These are phyloP conservation scores for Scaptomyza flava DNA, from an alignment of 2,888 invertebrate genomes.

Conservation along the genomic window DNA sequence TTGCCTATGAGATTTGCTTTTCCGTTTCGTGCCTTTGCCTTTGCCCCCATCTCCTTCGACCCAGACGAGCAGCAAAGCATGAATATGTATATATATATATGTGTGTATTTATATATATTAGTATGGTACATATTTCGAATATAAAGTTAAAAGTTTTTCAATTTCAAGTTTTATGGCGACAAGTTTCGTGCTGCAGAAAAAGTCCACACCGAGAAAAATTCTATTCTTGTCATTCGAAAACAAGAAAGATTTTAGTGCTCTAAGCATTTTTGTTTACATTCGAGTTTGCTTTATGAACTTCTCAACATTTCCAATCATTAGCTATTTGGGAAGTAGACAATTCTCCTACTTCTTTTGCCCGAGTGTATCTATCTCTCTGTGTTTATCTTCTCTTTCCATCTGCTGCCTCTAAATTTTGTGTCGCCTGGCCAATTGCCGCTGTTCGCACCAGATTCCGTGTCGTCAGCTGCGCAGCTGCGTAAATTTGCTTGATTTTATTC, in stretches of 20 bases:
- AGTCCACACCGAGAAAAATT: constrained; percentile 10
- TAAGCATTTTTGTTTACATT: neutral
- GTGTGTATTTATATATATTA: neutral
- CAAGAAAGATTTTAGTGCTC: neutral
- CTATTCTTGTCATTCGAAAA: neutral
- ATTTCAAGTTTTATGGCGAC: constrained; percentile 80
- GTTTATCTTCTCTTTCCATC: constrained; percentile 1
- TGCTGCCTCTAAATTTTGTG: constrained; percentile 21
- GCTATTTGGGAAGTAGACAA: neutral
- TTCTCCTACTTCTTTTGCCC: neutral
- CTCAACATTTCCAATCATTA: neutral
- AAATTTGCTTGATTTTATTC: constrained; percentile 65
- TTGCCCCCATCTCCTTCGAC: constrained; percentile 31
- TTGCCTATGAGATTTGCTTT: constrained; percentile 20
- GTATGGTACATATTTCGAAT: constrained; percentile 58
- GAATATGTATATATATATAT: neutral
- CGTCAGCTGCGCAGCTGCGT: constrained; percentile 47
- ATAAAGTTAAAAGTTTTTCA: constrained; percentile 77
- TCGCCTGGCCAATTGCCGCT: constrained; percentile 34
- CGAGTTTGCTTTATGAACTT: neutral
- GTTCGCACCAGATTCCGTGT: constrained; percentile 35
- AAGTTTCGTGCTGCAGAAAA: constrained; percentile 56
- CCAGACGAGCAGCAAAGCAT: constrained; percentile 48
- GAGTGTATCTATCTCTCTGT: neutral
- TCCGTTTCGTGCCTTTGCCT: constrained; percentile 11